These are phyloP conservation scores for Siderastrea radians DNA, from an alignment of 92 coral and sea anemone species.

Conservation along the genomic window DNA sequence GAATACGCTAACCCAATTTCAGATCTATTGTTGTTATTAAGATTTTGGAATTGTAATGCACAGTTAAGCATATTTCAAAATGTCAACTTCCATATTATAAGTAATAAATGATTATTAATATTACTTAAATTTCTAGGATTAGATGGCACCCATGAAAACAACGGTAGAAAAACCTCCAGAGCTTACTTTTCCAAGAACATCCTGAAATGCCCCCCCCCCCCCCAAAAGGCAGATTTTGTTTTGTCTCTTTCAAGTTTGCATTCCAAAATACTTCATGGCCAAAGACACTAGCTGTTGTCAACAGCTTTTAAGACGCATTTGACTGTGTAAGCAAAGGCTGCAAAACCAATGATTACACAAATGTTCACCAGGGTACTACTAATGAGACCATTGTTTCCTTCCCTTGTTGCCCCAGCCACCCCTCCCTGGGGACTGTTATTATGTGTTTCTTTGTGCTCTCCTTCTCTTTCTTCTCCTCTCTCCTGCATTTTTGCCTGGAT, in stretches of 20 bases:
- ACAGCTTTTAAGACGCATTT: constrained; percentile 97
- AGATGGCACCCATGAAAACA: too few species aligned
- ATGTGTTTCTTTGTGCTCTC: background rate
- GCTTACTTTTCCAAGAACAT: too few species aligned
- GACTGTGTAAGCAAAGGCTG: constrained; percentile 97
- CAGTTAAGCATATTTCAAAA: too few species aligned
- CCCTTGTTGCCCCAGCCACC: constrained; percentile 55
- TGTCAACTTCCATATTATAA: too few species aligned
- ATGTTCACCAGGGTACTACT: constrained; percentile 94
- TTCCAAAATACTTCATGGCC: background rate
- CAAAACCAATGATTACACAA: constrained; percentile 96
- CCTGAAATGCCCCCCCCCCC: too few species aligned
- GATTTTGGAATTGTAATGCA: too few species aligned
- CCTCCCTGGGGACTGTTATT: constrained; percentile 37
- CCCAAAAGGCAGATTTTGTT: too few species aligned
- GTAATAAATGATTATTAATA: too few species aligned
- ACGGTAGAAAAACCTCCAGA: too few species aligned
- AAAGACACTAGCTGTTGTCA: constrained; percentile 78
- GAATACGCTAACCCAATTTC: too few species aligned
- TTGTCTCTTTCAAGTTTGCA: background rate
- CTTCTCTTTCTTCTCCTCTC: constrained; percentile 49
- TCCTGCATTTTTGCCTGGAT: constrained; percentile 67
- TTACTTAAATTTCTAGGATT: too few species aligned
- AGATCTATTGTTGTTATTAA: too few species aligned
- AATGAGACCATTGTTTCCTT: constrained; percentile 82